Conservation (phyloP, 2,797 vertebrate genomes). For the Sebastes reedi region DNA sequence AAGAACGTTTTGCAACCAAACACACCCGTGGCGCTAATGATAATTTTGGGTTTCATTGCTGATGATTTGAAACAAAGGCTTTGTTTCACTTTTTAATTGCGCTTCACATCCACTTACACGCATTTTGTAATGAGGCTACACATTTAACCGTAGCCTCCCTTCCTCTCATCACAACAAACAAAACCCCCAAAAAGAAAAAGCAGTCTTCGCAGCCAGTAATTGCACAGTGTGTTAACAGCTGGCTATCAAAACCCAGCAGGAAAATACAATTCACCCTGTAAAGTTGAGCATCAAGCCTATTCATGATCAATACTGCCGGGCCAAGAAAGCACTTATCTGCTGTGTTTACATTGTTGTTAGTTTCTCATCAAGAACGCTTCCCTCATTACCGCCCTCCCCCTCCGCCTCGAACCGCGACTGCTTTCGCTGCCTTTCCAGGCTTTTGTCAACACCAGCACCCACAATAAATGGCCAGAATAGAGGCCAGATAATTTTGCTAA, state of each 20-base stretch:
- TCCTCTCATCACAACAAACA: conserved; percentile 71
- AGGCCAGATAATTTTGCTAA: conserved; percentile 76
- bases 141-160: conserved; percentile 58
- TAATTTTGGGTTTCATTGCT: conserved; percentile 76
- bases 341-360: conserved; percentile 70
- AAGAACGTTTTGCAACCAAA: conserved; percentile 59
- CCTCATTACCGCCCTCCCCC: conserved; percentile 33
- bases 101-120: conserved; percentile 67
- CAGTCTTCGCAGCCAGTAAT: conserved; percentile 56
- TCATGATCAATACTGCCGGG: conserved; percentile 69
- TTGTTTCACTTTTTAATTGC: conserved; percentile 74
- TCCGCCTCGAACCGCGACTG: neutral
- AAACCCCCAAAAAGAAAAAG: conserved; percentile 9
- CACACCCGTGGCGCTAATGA: conserved; percentile 73
- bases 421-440: conserved; percentile 36
- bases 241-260: conserved; percentile 70
- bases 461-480: conserved; percentile 61
- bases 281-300: conserved; percentile 69
- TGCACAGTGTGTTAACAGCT: conserved; percentile 69
- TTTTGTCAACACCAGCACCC: conserved; percentile 62
- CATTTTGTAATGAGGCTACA: conserved; percentile 69
- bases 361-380: conserved; percentile 68
- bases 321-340: conserved; percentile 69
- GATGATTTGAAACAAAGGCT: conserved; percentile 78
- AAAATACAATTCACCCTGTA: conserved; percentile 65